phyloP scores from a whole-genome alignment of 2,113 vertebrate species.

The Condylura cristata region DNA sequence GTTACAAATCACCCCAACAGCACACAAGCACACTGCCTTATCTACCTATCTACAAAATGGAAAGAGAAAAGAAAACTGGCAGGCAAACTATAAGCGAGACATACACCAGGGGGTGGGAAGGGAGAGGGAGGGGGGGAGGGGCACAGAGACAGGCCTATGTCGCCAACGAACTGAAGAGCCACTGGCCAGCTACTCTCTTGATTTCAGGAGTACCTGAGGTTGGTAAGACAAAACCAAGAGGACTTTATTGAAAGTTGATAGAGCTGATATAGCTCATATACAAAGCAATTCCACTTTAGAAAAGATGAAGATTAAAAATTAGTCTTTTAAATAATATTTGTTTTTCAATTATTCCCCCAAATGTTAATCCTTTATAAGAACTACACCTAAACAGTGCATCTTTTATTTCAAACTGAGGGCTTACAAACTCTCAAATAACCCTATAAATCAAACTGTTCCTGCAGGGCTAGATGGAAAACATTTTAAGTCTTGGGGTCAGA shows the following conservation, averaged over 20 bases:
- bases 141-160: background rate
- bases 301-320: conserved; percentile 11
- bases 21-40: background rate
- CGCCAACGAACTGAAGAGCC: background rate
- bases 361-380: background rate
- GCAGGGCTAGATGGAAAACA: background rate
- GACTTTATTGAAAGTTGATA: background rate
- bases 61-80: background rate
- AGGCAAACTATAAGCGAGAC: too few species aligned
- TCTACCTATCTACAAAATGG: background rate
- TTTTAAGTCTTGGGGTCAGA: background rate
- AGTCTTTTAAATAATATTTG: background rate
- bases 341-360: background rate
- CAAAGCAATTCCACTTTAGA: conserved; percentile 16
- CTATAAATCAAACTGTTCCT: background rate
- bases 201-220: background rate
- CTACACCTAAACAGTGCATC: background rate
- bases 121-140: too few species aligned
- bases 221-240: background rate
- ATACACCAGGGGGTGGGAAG: too few species aligned
- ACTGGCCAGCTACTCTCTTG: conserved; percentile 14
- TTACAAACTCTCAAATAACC: background rate
- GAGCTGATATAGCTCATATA: background rate
- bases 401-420: conserved; percentile 43
- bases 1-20: background rate